Conservation (phyloP, 2,888 invertebrate species). For the Diaperis boleti region DNA sequence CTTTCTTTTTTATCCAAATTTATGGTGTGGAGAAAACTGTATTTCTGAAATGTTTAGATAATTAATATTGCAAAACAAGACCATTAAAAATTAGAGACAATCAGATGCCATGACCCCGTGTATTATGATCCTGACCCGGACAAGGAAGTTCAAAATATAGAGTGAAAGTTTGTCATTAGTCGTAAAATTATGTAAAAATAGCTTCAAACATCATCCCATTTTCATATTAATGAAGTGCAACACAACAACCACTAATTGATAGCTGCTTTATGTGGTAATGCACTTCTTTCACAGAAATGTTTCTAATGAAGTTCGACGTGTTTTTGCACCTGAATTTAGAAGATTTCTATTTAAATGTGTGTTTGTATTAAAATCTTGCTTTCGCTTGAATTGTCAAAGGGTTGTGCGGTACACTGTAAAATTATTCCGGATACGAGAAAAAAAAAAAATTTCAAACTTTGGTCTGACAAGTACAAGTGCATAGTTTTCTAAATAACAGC, state of each 20-base stretch:
- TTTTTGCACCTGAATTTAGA: too few relatives aligned
- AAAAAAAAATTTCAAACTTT: too few relatives aligned
- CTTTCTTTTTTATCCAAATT: neutral
- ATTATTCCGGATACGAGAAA: too few relatives aligned
- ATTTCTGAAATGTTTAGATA: slow-evolving; percentile 1
- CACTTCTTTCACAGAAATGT: neutral
- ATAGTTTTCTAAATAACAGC: too few relatives aligned
- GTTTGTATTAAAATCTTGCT: too few relatives aligned
- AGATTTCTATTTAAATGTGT: too few relatives aligned
- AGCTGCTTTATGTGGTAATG: neutral
- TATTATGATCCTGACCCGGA: slow-evolving; percentile 11
- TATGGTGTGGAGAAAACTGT: neutral
- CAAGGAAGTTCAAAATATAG: slow-evolving; percentile 30
- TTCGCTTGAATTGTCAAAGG: too few relatives aligned
- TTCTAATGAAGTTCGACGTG: too few relatives aligned
- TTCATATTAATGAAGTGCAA: neutral
- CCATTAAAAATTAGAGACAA: neutral
- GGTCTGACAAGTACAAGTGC: too few relatives aligned
- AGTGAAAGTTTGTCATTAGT: slow-evolving; percentile 28
- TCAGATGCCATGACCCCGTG: slow-evolving; percentile 4
- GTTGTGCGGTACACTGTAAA: too few relatives aligned
- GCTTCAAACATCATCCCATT: neutral
- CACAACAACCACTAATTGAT: neutral
- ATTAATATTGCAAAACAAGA: slow-evolving; percentile 1
- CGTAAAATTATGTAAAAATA: neutral